Evolutionary conservation across 2,888 invertebrate genomes (phyloP).

Genomic region (Drosophila demipolita): DNA sequence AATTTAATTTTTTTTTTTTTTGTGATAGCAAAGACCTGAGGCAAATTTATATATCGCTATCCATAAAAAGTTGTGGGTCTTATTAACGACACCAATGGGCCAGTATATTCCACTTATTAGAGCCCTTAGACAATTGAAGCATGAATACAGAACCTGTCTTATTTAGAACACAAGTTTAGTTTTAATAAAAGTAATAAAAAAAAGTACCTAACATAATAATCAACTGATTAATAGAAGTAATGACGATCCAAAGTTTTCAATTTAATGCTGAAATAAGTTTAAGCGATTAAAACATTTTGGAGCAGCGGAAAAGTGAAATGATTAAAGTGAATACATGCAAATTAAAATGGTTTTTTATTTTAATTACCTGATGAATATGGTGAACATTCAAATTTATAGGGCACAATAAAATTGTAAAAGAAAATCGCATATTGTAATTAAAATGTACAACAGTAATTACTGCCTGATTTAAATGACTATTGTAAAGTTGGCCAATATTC

Average conservation of each 20-base stretch:
- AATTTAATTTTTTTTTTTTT: not conserved
- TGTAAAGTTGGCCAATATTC: not conserved
- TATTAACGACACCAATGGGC: slow-evolving; percentile 1
- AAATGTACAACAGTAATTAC: slow-evolving; percentile 27
- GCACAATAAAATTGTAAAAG: not conserved
- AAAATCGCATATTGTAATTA: slow-evolving; percentile 5
- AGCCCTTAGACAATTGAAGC: not conserved
- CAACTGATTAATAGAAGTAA: not conserved
- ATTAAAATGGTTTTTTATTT: not conserved
- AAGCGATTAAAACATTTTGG: not conserved
- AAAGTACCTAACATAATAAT: not conserved
- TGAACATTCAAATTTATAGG: not conserved
- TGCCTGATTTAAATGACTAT: slow-evolving; percentile 16
- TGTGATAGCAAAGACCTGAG: not conserved
- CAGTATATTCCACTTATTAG: slow-evolving; percentile 1
- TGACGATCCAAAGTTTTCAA: not conserved
- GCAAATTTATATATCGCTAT: slow-evolving; percentile 7
- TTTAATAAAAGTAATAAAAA: not conserved
- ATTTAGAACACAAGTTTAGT: not conserved
- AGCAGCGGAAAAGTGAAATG: not conserved
- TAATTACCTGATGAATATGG: not conserved
- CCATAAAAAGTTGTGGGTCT: slow-evolving; percentile 3
- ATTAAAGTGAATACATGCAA: not conserved
- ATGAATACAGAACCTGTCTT: too few species aligned
- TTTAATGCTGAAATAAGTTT: not conserved